Base-by-base conservation (phyloP, 2,113 vertebrate genomes). In the Pseudopodoces humilis region DNA sequence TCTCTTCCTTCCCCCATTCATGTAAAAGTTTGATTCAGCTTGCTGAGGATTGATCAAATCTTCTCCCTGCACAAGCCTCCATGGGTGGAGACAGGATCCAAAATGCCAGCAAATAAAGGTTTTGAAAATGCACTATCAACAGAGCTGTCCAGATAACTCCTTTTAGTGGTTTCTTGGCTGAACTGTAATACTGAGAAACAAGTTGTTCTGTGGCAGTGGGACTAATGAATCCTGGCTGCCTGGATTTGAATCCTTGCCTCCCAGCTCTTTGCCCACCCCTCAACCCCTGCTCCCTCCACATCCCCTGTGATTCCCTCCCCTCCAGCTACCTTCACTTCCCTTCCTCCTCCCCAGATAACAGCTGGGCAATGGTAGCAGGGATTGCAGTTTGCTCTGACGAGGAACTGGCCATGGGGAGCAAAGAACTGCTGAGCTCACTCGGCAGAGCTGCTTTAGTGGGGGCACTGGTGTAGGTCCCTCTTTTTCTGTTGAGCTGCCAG, bases 161-260 rank as follows among this genome's bases (percentile, higher is more conserved):
- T 88, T 84, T 80, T 68, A 7, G 72, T 60, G 13, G 21, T 95
- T 86, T 81, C 80, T 86, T 88, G 60, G 77, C 86, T 94, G 80
- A 90, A 60, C 56, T 70, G 68, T 76, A 62, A 58, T 64, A 14
- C 23, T 53, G 53, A 94, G 92, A 88, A 95, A 49, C 41, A 69
- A 77, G 52, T 83, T 90, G 35, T 50, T 88, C 63, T 85, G 13
- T 79, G 70, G 59, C 63, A 81, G 55, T 81, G 83, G 43, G 60
- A 41, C 43, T 88, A 78, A 94, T 88, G 72, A 94, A 58, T 93
- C 55, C 75, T 94, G 14, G 67, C 88, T 94, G 90, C 67, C 50
- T 92, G 85, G 46, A 58, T 70, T 55, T 59, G 75, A 92, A 81
- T 63, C 56, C 47, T 59, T 67, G 86, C 76, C 83, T 81, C 17